Evolutionary conservation across 1,140 invertebrate genomes (phyloP).

Genomic region (Drosophila kurseongensis): DNA sequence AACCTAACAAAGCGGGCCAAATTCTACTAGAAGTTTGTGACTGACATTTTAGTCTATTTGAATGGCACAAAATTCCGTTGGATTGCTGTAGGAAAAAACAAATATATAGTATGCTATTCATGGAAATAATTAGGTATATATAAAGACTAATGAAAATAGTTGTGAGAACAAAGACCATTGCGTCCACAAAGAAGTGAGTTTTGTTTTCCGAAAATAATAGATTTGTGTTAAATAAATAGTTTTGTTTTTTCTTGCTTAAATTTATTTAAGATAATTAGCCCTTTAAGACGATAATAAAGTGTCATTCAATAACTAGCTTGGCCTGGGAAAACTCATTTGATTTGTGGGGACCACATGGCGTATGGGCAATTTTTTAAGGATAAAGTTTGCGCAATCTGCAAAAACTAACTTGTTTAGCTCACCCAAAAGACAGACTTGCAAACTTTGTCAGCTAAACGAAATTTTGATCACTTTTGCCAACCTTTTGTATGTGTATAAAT

Average conservation of each 20-base stretch:
- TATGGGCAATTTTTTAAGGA: not conserved
- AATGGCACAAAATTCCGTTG: not conserved
- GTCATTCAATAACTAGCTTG: not conserved
- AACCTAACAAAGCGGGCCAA: not conserved
- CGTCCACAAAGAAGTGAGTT: too few relatives aligned
- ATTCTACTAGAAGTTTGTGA: not conserved
- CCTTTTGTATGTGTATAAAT: not conserved
- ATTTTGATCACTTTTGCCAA: conserved; percentile 4
- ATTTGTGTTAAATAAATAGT: too few relatives aligned
- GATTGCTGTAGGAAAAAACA: too few relatives aligned
- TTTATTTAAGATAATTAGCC: too few relatives aligned
- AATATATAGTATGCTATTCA: too few relatives aligned
- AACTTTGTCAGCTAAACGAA: not conserved
- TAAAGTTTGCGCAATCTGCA: not conserved
- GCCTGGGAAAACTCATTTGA: not conserved
- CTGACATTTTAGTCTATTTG: not conserved
- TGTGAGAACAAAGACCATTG: too few relatives aligned
- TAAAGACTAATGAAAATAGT: too few relatives aligned
- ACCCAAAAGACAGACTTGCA: not conserved
- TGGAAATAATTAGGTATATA: too few relatives aligned
- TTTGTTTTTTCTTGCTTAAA: too few relatives aligned
- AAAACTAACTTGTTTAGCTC: conserved; percentile 3
- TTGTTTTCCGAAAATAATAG: too few relatives aligned
- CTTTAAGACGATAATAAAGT: too few relatives aligned
- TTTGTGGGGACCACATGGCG: conserved; percentile 16